Conservation (phyloP, 1,140 invertebrate genomes). For the Zaprionus lachaisei region DNA sequence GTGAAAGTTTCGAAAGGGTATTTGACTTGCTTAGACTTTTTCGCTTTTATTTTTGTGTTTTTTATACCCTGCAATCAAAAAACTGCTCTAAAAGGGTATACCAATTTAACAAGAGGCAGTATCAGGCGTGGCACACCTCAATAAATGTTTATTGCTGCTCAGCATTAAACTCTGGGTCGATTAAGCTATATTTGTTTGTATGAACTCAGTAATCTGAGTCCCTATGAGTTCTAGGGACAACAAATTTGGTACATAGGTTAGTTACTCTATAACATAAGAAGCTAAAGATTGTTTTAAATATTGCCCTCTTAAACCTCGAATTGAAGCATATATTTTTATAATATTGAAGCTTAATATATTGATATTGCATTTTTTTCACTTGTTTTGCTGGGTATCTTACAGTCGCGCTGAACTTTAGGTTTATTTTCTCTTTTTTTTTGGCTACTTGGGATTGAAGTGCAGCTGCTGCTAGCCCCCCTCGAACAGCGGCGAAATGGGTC, state of each 20-base stretch:
- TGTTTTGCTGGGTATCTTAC: not conserved
- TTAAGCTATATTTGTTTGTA: not conserved
- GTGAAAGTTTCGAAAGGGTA: not conserved
- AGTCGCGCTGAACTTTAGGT: not conserved
- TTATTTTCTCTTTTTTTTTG: not conserved
- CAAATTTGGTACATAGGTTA: not conserved
- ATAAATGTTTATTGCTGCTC: not conserved
- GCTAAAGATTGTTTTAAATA: not conserved
- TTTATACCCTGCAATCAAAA: not conserved
- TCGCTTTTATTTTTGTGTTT: not conserved
- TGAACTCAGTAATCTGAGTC: not conserved
- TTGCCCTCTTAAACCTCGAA: too few relatives aligned
- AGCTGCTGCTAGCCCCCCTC: slow-evolving; percentile 23
- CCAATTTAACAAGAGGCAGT: not conserved
- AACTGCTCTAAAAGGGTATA: too few relatives aligned
- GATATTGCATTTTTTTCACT: too few relatives aligned
- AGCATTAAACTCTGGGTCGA: not conserved
- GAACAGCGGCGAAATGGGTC: slow-evolving; percentile 54
- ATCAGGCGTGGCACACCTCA: not conserved
- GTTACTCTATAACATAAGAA: not conserved
- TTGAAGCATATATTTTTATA: too few relatives aligned
- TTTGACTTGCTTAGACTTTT: slow-evolving; percentile 26
- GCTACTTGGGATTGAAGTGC: slow-evolving; percentile 36
- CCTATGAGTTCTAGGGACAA: not conserved
- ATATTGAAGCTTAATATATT: too few relatives aligned